Evolutionary conservation across 2,113 vertebrate species (phyloP).

Genomic region (Trichechus manatus): DNA sequence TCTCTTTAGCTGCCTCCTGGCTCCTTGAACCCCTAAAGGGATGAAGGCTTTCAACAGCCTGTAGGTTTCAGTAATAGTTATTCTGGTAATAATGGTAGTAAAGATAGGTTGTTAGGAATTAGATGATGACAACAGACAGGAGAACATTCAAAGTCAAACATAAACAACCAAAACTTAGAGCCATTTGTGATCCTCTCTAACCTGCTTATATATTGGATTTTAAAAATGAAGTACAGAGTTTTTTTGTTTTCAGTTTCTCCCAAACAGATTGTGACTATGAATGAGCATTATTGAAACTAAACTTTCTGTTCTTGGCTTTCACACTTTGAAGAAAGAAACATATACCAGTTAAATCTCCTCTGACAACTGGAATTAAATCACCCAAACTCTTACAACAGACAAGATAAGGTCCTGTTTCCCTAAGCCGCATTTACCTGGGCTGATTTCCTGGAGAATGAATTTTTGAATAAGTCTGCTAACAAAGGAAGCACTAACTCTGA

Average conservation of each 20-base stretch:
- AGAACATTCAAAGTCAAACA: neutral
- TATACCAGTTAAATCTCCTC: constrained; percentile 71
- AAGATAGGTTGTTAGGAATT: neutral
- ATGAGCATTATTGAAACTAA: constrained; percentile 52
- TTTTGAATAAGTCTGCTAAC: constrained; percentile 57
- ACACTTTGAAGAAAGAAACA: constrained; percentile 68
- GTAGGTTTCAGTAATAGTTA: neutral
- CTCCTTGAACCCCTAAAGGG: neutral
- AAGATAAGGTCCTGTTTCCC: constrained; percentile 21
- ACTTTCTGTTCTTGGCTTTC: constrained; percentile 56
- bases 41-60: neutral
- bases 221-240: constrained; percentile 16
- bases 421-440: constrained; percentile 43
- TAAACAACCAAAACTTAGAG: neutral
- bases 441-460: constrained; percentile 70
- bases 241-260: constrained; percentile 51
- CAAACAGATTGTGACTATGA: neutral
- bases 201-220: neutral
- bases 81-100: neutral
- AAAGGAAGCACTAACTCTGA: neutral
- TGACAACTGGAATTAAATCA: neutral
- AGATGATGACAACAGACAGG: neutral
- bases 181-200: neutral
- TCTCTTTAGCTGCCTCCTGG: neutral
- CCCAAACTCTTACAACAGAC: constrained; percentile 59